phyloP scores from a whole-genome alignment of 2,113 vertebrate species.

The Gila orcuttii region DNA sequence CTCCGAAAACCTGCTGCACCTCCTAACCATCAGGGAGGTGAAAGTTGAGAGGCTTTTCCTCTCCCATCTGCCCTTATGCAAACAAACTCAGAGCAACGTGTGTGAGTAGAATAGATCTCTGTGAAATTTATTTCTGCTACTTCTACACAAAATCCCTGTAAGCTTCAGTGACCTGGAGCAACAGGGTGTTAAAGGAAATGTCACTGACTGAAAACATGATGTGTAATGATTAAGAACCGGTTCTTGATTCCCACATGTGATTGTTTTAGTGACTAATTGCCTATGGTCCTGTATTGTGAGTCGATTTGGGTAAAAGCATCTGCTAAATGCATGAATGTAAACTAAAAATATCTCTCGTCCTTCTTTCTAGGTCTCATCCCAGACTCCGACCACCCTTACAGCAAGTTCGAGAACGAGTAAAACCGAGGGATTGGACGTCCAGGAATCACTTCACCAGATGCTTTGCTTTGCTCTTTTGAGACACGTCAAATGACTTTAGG shows the following conservation, averaged over 20 bases:
- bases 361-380: conserved; percentile 79
- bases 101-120: not conserved
- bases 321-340: too few species aligned
- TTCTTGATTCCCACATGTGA: not conserved
- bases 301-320: too few species aligned
- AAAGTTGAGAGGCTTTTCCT: not conserved
- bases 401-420: conserved; percentile 88
- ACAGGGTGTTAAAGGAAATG: not conserved
- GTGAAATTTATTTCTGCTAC: not conserved
- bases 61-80: not conserved
- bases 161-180: not conserved
- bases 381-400: conserved; percentile 86
- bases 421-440: conserved; percentile 17
- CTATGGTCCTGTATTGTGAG: too few species aligned
- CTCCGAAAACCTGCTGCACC: not conserved
- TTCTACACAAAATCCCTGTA: not conserved
- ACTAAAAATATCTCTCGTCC: not conserved
- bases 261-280: too few species aligned
- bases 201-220: not conserved
- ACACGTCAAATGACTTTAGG: not conserved
- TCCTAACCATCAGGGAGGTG: not conserved
- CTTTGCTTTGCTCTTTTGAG: conserved; percentile 1
- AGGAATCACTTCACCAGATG: not conserved
- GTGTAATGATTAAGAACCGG: not conserved
- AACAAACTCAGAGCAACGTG: not conserved